Evolutionary conservation across 2,888 invertebrate genomes (phyloP).

Genomic region (Chrysolina oricalcia): DNA sequence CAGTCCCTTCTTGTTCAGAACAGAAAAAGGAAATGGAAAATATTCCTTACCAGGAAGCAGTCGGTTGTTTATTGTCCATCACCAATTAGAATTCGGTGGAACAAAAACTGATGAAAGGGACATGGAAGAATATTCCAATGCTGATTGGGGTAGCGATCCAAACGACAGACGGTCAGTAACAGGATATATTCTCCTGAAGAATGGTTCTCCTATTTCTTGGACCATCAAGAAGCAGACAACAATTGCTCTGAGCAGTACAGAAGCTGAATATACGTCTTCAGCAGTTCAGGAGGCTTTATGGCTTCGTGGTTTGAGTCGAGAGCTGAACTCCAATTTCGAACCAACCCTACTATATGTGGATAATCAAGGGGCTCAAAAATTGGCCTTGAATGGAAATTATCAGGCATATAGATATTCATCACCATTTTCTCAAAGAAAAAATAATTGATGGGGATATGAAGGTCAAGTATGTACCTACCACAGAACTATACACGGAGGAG

Average conservation of each 20-base stretch:
- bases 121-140: slow-evolving; percentile 27
- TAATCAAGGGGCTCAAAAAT: no score
- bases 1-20: not conserved
- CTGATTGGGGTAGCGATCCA: slow-evolving; percentile 29
- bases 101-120: not conserved
- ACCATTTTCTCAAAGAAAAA: no score
- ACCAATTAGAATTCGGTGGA: slow-evolving; percentile 5
- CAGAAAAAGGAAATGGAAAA: not conserved
- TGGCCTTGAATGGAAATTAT: no score
- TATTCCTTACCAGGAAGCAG: slow-evolving; percentile 9
- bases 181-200: slow-evolving; percentile 19
- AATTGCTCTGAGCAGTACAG: slow-evolving; percentile 11
- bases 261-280: not conserved
- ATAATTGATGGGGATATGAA: no score
- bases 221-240: slow-evolving; percentile 16
- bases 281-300: slow-evolving; percentile 1
- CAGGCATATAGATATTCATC: no score
- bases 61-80: not conserved
- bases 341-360: no score
- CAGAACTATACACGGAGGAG: no score
- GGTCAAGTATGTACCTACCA: no score
- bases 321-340: no score
- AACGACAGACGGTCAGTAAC: slow-evolving; percentile 26
- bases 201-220: slow-evolving; percentile 29
- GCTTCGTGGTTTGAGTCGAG: slow-evolving; percentile 11